These are phyloP conservation scores for Hyla sarda DNA, from an alignment of 2,113 vertebrate genomes.

Conservation along the genomic window DNA sequence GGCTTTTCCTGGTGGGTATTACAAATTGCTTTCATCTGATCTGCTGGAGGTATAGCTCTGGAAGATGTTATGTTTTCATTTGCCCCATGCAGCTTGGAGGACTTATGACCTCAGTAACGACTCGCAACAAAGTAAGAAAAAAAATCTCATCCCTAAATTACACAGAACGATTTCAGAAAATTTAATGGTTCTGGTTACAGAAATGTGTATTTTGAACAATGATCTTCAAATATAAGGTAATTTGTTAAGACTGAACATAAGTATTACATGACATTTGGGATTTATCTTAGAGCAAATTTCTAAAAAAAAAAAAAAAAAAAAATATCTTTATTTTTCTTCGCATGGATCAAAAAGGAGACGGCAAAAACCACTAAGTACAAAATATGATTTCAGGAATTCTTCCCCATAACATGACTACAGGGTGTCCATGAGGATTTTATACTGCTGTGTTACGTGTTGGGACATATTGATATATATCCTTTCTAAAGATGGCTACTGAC, in stretches of 20 bases:
- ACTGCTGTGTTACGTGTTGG: too few relatives aligned
- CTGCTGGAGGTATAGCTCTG: constrained; percentile 29
- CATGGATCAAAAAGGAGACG: neutral
- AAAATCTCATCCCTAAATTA: constrained; percentile 27
- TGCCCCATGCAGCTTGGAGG: constrained; percentile 21
- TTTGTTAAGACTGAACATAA: constrained; percentile 39
- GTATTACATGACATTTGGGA: constrained; percentile 45
- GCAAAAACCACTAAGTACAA: constrained; percentile 1
- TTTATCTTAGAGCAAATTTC: constrained; percentile 13
- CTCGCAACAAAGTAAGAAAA: constrained; percentile 17
- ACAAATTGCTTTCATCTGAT: constrained; percentile 43
- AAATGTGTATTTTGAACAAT: constrained; percentile 38
- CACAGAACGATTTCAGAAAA: constrained; percentile 19
- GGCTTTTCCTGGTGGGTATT: constrained; percentile 14
- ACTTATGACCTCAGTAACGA: constrained; percentile 31
- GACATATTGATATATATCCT: too few relatives aligned
- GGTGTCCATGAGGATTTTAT: too few relatives aligned
- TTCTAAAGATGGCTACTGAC: neutral
- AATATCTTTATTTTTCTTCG: constrained; percentile 25
- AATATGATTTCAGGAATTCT: neutral
- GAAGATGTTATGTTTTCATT: constrained; percentile 38
- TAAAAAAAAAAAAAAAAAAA: constrained; percentile 15
- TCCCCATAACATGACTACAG: neutral
- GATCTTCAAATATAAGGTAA: constrained; percentile 32
- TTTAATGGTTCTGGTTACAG: constrained; percentile 32